Base-by-base conservation (phyloP, 2,797 vertebrate species). In the Sebastes nivosus region DNA sequence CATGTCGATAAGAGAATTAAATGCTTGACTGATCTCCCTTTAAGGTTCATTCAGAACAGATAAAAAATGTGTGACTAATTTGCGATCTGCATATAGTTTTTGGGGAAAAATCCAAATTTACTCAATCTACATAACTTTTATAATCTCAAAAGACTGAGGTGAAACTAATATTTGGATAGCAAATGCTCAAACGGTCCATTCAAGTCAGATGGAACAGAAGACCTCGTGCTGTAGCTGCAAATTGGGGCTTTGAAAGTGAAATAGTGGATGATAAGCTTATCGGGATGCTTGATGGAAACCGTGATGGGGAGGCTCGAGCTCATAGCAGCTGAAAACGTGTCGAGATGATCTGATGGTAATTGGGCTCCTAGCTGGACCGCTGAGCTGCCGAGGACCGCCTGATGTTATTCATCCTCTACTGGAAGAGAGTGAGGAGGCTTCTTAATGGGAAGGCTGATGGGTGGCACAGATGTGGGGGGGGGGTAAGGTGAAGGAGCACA, bases 271-370 rank as follows among this genome's bases (percentile, higher is more conserved):
- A 89, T 90, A 67, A 86, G 77, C 84, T 88, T 83, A 86, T 88
- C 73, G 67, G 77, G 80, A 70, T 55, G 77, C 74, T 66, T 52
- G 74, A 85, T 83, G 77, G 82, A 80, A 57, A 16, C 42, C 2
- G 1, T 8, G 52, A 84, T 57, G 75, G 85, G 81, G 42, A 72
- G 84, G 80, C 87, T 83, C 73, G 54, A 57, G 84, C 80, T 70
- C 70, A 72, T 57, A 77, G 80, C 59, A n/a, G 67, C 85, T 93
- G 89, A 90, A 84, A 86, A 88, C 84, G 83, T 42, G 54, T 57
- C 8, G 72, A 84, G 91, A 90, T 90, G 88, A 92, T 89, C 89
- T 90, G 81, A 91, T 80, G 78, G 88, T 93, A 92, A 95, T 95
- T 94, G 93, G 88, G 79, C 80, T 59, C 80, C 82, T 86, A 72